A percentile compares a stretch with the other conserved stretches of the same genome.
Conservation (phyloP, 2,888 invertebrate species). For the Lacanobia oleracea region DNA sequence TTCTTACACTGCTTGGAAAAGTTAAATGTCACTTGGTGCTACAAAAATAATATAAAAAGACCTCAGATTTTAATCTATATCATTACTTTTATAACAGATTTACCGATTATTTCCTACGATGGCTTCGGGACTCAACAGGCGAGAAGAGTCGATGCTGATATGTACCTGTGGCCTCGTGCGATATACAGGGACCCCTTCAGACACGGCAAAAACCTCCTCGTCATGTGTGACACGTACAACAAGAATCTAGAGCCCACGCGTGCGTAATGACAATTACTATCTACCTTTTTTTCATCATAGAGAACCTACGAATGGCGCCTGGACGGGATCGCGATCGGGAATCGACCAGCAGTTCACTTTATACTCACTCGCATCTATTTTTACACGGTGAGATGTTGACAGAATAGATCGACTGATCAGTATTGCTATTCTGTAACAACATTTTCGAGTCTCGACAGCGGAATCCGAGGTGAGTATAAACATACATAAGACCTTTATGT, state of each 20-base stretch:
- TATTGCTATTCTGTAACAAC: no score
- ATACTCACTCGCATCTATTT: no score
- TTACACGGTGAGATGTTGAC: no score
- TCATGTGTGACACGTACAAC: slow-evolving; percentile 97
- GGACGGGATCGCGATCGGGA: no score
- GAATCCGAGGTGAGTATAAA: no score
- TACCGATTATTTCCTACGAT: slow-evolving; percentile 98
- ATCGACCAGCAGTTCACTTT: no score
- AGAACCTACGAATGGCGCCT: not conserved
- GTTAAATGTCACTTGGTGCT: not conserved
- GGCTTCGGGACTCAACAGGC: slow-evolving; percentile 98
- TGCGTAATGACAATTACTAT: slow-evolving; percentile 67
- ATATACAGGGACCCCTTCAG: slow-evolving; percentile 98
- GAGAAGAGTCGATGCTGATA: slow-evolving; percentile 96
- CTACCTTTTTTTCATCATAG: not conserved
- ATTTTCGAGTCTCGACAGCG: no score
- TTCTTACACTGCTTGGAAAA: not conserved
- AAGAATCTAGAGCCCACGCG: slow-evolving; percentile 95
- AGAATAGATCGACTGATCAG: no score
- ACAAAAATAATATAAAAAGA: not conserved
- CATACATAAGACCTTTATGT: no score
- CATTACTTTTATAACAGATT: slow-evolving; percentile 88
- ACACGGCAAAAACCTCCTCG: slow-evolving; percentile 96
- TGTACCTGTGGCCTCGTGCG: slow-evolving; percentile 97
- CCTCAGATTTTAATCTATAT: not conserved